Conservation (phyloP, 2,797 vertebrate genomes). For the Allobates femoralis region DNA sequence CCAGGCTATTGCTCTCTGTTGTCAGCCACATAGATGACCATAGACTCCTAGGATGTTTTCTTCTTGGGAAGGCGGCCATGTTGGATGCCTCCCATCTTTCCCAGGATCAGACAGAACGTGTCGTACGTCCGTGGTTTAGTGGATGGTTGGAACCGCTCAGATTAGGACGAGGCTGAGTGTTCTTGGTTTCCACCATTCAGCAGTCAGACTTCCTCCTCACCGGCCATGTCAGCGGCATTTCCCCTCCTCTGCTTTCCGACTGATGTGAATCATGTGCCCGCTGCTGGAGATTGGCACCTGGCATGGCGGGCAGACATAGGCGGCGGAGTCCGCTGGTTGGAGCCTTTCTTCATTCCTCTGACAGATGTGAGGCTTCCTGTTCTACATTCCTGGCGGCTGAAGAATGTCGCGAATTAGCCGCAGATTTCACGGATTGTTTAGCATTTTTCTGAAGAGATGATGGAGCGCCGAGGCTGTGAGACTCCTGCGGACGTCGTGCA, state of each 20-base stretch:
- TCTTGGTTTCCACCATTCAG: neutral
- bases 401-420: conserved; percentile 21
- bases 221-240: neutral
- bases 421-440: neutral
- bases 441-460: neutral
- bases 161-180: neutral
- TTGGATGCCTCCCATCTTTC: neutral
- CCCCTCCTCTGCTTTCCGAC: neutral
- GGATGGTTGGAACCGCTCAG: neutral
- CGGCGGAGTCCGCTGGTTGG: too few species aligned
- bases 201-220: conserved; percentile 1
- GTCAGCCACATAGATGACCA: neutral
- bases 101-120: neutral
- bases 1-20: neutral
- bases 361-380: conserved; percentile 31
- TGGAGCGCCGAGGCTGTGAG: neutral
- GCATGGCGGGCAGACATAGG: neutral
- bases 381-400: neutral
- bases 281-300: neutral
- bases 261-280: neutral
- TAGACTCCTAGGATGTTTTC: too few species aligned
- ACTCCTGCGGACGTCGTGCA: too few species aligned
- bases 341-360: neutral
- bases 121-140: neutral
- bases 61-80: neutral